A percentile compares a stretch with the other conserved stretches of the same genome.
Conservation (phyloP, 2,113 vertebrate species). For the Pelodiscus sinensis region DNA sequence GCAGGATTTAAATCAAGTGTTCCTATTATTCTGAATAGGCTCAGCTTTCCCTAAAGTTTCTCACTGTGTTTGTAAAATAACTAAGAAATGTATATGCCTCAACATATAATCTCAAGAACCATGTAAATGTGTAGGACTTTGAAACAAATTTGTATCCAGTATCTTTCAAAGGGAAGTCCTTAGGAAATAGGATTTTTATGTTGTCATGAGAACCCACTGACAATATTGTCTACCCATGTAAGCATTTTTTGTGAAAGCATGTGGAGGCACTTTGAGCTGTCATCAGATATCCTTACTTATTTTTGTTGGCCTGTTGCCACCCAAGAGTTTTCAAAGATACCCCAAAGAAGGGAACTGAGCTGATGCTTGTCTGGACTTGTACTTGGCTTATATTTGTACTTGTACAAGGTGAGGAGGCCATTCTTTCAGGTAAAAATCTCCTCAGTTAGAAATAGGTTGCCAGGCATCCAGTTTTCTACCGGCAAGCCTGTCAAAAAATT, state of each 20-base stretch:
- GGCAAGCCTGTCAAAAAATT: too few relatives aligned
- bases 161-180: background rate
- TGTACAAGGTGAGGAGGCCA: too few relatives aligned
- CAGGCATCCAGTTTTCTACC: too few relatives aligned
- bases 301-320: too few relatives aligned
- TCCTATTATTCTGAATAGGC: background rate
- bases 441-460: background rate
- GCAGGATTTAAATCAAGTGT: background rate
- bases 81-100: background rate
- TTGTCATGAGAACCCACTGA: background rate
- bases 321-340: too few relatives aligned
- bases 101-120: too few relatives aligned
- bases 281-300: too few relatives aligned
- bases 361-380: too few relatives aligned
- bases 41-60: background rate
- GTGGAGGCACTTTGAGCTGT: too few relatives aligned
- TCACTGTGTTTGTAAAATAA: background rate
- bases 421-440: too few relatives aligned
- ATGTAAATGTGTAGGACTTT: background rate
- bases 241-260: background rate
- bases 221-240: background rate
- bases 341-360: too few relatives aligned
- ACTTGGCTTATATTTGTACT: too few relatives aligned
- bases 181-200: background rate
- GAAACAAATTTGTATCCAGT: background rate